Base-by-base conservation (phyloP, 1,140 invertebrate genomes). In the Panagrolaimus sp. region DNA sequence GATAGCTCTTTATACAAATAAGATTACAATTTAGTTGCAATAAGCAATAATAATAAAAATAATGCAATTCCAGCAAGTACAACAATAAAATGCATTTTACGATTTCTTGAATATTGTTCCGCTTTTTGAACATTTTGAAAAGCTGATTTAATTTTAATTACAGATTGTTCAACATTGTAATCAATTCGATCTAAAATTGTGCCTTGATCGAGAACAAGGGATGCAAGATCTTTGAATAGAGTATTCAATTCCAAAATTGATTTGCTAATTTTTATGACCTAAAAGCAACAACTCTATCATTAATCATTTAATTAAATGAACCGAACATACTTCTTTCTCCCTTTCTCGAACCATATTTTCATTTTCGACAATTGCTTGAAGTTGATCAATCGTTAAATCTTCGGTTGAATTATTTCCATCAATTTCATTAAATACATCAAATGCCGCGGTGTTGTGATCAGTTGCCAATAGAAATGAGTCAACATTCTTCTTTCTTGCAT, bases 181-280 rank as follows among this genome's bases (percentile, higher is more conserved):
- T 86, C 86, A 64, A 86, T 86, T 62, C 86, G 70, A 71, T 86
- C 86, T 12, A 86, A 70, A 26, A 86, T 83, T 48, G 84, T 84
- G 2, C 86, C 86, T 82, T 86, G 85, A 73, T 86, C 85, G 28
- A 85, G 81, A 55, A 86, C 83, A 80, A 86, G 84, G 14, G 81
- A 73, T 21, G 85, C 83, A 21, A 86, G 70, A 74, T 86, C 86
- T 68, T 79, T 77, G 68, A 77, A 77, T 12, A 77, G 43, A 44
- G 67, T 73, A 47, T 77, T 78, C 28, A 77, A 46, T 52, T 77
- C 77, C 17, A 79, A 43, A 47, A 77, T 77, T 17, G 76, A 78
- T 67, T 76, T 77, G 70, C 73, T 77, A 4, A 79, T 77, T 63
- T 77, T 76, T n/a, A 78, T 77, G 7, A 76, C 74, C 63, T 76